Conservation (phyloP, 2,113 vertebrate genomes). For the Taxidea taxus region DNA sequence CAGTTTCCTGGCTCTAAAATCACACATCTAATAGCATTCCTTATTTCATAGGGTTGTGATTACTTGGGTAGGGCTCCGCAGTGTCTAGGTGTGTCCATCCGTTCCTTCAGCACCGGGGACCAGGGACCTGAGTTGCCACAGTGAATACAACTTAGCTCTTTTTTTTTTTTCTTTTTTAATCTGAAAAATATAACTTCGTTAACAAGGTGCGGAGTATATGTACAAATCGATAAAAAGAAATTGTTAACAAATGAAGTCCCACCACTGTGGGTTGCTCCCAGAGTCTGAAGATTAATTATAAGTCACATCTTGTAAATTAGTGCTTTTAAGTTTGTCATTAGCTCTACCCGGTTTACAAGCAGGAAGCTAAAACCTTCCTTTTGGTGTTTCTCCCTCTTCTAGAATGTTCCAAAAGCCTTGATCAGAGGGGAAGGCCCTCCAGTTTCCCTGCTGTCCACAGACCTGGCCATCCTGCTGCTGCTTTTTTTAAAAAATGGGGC, state of each 20-base stretch:
- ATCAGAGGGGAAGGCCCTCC: background rate
- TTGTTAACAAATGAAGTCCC: background rate
- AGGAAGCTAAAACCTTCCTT: background rate
- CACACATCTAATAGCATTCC: background rate
- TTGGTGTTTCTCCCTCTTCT: background rate
- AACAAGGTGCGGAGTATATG: background rate
- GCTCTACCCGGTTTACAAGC: background rate
- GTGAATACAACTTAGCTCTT: background rate
- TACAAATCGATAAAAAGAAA: background rate
- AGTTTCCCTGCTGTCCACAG: background rate
- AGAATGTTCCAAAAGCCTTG: background rate
- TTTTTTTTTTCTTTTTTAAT: background rate
- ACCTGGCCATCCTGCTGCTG: background rate
- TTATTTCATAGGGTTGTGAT: background rate
- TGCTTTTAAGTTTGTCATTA: background rate
- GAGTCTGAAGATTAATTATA: background rate
- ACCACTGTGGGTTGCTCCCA: background rate
- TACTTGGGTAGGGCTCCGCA: too few relatives aligned
- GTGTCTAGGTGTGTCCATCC: background rate
- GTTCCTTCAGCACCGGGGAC: background rate
- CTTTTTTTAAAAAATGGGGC: background rate
- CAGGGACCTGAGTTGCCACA: background rate
- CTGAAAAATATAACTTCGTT: background rate
- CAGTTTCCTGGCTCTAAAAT: background rate
- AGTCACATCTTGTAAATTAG: background rate